Evolutionary conservation across 2,888 invertebrate genomes (phyloP).

Genomic region (Hirudinaria manillensis): DNA sequence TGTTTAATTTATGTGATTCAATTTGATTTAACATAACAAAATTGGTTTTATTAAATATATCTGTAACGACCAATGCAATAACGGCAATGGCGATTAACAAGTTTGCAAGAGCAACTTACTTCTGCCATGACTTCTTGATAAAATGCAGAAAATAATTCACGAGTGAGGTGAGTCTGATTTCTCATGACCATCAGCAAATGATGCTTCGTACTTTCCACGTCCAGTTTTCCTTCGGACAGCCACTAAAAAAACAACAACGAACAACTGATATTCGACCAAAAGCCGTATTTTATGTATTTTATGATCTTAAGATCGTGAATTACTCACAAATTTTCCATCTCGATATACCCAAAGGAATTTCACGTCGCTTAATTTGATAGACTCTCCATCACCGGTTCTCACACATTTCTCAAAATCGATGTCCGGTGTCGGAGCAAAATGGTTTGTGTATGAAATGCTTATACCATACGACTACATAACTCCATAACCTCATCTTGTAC

Average conservation of each 20-base stretch:
- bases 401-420: conserved; percentile 45
- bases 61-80: too few species aligned
- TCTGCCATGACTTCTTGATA: conserved; percentile 44
- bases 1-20: too few species aligned
- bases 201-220: conserved; percentile 41
- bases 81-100: too few species aligned
- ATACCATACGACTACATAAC: neutral
- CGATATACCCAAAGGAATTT: conserved; percentile 47
- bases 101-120: conserved; percentile 39
- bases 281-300: too few species aligned
- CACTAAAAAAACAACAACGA: conserved; percentile 40
- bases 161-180: conserved; percentile 41
- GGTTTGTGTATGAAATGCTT: conserved; percentile 49
- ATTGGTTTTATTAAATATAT: too few species aligned
- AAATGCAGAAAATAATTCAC: conserved; percentile 45
- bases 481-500: neutral
- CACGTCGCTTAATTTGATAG: conserved; percentile 43
- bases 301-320: too few species aligned
- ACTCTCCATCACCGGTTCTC: conserved; percentile 31
- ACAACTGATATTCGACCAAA: too few species aligned
- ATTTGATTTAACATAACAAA: too few species aligned
- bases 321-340: conserved; percentile 39
- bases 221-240: conserved; percentile 43
- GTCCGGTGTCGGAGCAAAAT: conserved; percentile 45
- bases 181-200: conserved; percentile 43